Conservation (phyloP, 1,140 invertebrate genomes). For the Nymphalis io region DNA sequence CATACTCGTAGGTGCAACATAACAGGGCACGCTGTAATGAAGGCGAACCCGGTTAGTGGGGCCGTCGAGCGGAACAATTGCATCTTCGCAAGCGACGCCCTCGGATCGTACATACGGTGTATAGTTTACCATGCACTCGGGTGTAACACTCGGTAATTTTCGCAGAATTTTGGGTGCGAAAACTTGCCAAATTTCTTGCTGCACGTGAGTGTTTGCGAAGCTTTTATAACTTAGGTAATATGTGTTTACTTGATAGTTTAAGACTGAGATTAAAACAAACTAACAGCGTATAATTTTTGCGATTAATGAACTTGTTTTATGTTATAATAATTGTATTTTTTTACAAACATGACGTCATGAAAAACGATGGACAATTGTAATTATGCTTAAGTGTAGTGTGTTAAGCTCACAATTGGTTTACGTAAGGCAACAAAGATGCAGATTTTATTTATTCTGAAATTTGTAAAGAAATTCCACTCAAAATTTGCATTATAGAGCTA, state of each 20-base stretch:
- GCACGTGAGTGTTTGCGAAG: constrained; percentile 20
- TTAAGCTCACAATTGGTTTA: background rate
- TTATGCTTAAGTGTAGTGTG: background rate
- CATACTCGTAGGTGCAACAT: constrained; percentile 36
- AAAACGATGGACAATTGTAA: background rate
- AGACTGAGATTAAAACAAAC: constrained; percentile 13
- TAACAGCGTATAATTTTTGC: background rate
- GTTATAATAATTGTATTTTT: background rate
- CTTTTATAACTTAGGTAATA: constrained; percentile 23
- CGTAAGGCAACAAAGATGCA: constrained; percentile 19
- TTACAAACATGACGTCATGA: background rate
- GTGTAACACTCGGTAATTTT: constrained; percentile 41
- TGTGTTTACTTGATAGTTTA: constrained; percentile 18
- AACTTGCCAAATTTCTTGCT: constrained; percentile 37
- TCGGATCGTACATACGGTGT: constrained; percentile 30
- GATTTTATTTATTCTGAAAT: constrained; percentile 24
- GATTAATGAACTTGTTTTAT: background rate
- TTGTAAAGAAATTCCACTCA: constrained; percentile 29
- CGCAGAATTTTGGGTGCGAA: constrained; percentile 39
- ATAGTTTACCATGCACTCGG: constrained; percentile 40
- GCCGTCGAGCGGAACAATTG: constrained; percentile 58
- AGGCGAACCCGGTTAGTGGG: constrained; percentile 53
- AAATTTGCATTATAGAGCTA: constrained; percentile 30
- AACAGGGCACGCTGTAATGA: constrained; percentile 47
- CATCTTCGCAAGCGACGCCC: constrained; percentile 51